Conservation (phyloP, 2,797 vertebrate species). For the Aplochiton taeniatus region DNA sequence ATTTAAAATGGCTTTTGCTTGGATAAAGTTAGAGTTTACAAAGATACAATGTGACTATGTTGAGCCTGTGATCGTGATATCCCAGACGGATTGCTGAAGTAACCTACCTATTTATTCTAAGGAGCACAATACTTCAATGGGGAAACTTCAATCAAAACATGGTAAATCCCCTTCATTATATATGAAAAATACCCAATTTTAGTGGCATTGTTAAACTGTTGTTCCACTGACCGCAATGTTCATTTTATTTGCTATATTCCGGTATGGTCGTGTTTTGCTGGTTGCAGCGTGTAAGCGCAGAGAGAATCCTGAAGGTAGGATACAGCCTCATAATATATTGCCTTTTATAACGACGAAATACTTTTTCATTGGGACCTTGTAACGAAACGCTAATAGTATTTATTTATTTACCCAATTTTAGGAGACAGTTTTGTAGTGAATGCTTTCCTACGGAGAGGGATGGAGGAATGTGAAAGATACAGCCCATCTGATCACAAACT, state of each 20-base stretch:
- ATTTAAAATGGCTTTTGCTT: conserved; percentile 23
- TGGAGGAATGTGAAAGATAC: conserved; percentile 77
- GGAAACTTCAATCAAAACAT: conserved; percentile 84
- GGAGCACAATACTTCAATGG: conserved; percentile 71
- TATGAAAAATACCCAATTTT: too few species aligned
- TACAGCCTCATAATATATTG: background rate
- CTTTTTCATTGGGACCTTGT: background rate
- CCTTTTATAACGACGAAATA: background rate
- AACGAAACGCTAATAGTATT: conserved; percentile 1
- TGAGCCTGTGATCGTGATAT: conserved; percentile 47
- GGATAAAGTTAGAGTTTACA: conserved; percentile 62
- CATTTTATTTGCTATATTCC: too few species aligned
- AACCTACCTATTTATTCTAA: conserved; percentile 49
- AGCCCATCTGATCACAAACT: conserved; percentile 66
- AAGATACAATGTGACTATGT: conserved; percentile 72
- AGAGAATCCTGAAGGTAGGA: conserved; percentile 86
- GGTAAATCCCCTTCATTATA: conserved; percentile 62
- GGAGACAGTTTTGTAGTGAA: conserved; percentile 85
- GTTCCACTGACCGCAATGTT: too few species aligned
- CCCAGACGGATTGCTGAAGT: conserved; percentile 58
- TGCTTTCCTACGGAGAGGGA: conserved; percentile 73
- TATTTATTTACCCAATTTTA: conserved; percentile 39
- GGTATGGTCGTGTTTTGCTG: conserved; percentile 38
- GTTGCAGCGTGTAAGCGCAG: conserved; percentile 76
- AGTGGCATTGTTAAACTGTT: too few species aligned